Evolutionary conservation across 2,113 vertebrate species (phyloP).

Genomic region (Diglossa brunneiventris): DNA sequence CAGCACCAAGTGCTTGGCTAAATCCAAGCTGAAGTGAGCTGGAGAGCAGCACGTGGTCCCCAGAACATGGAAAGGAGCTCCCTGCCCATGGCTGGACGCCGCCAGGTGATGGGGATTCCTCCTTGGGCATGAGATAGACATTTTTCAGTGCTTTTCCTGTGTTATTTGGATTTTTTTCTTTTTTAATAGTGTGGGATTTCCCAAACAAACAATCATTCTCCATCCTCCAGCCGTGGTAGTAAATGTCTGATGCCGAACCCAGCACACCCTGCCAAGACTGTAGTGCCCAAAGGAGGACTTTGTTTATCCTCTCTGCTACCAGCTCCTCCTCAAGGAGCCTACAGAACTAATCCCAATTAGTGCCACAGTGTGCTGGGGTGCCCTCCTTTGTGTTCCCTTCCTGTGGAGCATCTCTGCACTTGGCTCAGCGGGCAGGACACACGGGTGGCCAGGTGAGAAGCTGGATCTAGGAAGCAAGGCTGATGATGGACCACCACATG

Average conservation of each 20-base stretch:
- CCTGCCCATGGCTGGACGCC: background rate
- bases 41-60: background rate
- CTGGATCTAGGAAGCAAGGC: background rate
- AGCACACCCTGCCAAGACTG: background rate
- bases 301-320: background rate
- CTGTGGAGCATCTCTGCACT: background rate
- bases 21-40: background rate
- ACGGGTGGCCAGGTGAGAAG: background rate
- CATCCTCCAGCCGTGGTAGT: background rate
- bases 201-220: background rate
- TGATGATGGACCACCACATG: background rate
- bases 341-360: background rate
- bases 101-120: background rate
- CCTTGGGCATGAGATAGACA: background rate
- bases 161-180: background rate
- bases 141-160: background rate
- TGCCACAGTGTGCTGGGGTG: background rate
- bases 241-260: background rate
- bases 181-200: background rate
- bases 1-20: background rate
- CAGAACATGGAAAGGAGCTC: background rate
- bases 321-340: background rate
- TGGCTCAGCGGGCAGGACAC: background rate
- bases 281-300: background rate
- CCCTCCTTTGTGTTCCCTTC: background rate